Base-by-base conservation (phyloP, 2,888 invertebrate species). In the Anoncus sp. region DNA sequence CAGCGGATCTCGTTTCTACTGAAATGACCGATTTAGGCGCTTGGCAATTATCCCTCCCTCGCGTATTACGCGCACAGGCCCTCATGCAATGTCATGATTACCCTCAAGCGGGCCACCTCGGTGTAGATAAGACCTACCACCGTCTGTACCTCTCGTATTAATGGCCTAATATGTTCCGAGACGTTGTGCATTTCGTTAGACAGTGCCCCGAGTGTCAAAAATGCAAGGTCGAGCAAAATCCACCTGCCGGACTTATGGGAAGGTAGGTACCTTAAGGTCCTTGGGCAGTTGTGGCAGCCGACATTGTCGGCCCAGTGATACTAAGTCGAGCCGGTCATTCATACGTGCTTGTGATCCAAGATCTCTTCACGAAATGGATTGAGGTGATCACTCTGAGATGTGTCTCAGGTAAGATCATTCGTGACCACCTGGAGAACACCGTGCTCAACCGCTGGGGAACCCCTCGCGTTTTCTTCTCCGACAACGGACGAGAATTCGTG, bases 281-380 rank as follows among this genome's bases (percentile, higher is more conserved):
- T 1, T 85, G 83, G 84, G 38, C 69, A 1, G 72, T 82, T 1
- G 57, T 86, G 0, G 81, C 80, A 0, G 71, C 81, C 0, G 82
- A 82, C n/a, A 38, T 75, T 0, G 72, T 77, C 67, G 82, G 81
- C 9, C 84, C 82, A 1, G 31, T 81, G 1, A 80, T 82, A 3
- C 53, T 35, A 1, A 77, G 82, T 47, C 38, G 51, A 2, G 16
- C 45, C 1, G 75, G 81, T 0, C 84, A 0, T 24, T n/a, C n/a
- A n/a, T n/a, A n/a, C n/a, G n/a, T n/a, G n/a, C n/a, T n/a, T n/a
- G n/a, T n/a, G n/a, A n/a, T 84, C 2, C 66, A 74, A 7, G 87
- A 87, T 53, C 22, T 81, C 2, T 84, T 83, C 43, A 83, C 81
- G 0, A 80, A 81, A 9, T 85, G 78, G 60, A 47, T 81, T 0